Evolutionary conservation across 2,888 invertebrate genomes (phyloP).

Genomic region (Notodonta dromedarius): DNA sequence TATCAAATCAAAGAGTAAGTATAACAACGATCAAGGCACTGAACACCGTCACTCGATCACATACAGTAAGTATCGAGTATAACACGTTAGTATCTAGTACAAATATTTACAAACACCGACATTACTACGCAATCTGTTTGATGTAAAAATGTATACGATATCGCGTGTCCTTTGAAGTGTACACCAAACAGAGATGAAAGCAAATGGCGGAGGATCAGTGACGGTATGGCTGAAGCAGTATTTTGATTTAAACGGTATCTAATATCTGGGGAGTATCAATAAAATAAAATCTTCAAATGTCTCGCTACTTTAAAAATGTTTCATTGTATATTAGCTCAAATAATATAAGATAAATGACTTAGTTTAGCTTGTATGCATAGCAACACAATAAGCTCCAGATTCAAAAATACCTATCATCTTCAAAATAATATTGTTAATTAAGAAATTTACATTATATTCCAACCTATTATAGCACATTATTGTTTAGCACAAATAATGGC

Average conservation of each 20-base stretch:
- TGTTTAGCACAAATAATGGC: too few species aligned
- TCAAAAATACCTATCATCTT: too few species aligned
- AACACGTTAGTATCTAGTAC: conserved; percentile 2
- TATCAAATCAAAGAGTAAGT: too few species aligned
- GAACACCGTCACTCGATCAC: not conserved
- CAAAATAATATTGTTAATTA: too few species aligned
- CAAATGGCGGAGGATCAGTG: not conserved
- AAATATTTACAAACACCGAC: conserved; percentile 16
- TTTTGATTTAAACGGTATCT: not conserved
- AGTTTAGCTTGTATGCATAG: too few species aligned
- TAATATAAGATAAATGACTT: too few species aligned
- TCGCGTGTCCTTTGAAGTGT: conserved; percentile 14
- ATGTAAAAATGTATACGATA: conserved; percentile 10
- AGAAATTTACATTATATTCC: too few species aligned
- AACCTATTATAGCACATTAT: too few species aligned
- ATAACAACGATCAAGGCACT: not conserved
- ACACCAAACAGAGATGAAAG: conserved; percentile 8
- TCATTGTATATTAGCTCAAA: too few species aligned
- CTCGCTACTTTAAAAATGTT: too few species aligned
- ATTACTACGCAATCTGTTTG: conserved; percentile 5
- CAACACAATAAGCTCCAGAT: too few species aligned
- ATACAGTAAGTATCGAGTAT: not conserved
- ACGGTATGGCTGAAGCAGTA: not conserved
- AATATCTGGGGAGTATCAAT: not conserved
- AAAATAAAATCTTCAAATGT: not conserved